phyloP scores from a whole-genome alignment of 2,113 vertebrate species.

The Corythoichthys haematopterus region DNA sequence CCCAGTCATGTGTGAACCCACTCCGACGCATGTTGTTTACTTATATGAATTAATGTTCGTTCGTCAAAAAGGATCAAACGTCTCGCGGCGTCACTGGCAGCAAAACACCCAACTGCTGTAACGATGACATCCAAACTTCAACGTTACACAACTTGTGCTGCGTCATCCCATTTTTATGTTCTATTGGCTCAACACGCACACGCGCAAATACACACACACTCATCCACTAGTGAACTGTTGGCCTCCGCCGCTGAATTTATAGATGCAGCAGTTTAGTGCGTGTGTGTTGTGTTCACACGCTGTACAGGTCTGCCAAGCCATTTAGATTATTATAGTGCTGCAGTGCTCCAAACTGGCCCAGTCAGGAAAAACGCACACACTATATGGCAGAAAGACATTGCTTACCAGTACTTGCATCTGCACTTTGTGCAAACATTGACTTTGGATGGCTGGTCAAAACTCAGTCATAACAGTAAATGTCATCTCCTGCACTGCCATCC shows the following conservation, averaged over 20 bases:
- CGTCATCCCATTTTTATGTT: not conserved
- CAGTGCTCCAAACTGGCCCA: conserved; percentile 18
- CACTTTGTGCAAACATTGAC: not conserved
- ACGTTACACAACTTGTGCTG: not conserved
- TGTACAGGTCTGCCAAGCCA: conserved; percentile 26
- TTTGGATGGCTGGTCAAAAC: not conserved
- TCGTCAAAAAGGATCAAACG: too few species aligned
- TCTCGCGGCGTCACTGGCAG: too few species aligned
- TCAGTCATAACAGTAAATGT: not conserved
- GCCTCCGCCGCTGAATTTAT: conserved; percentile 39
- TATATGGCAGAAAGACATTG: not conserved
- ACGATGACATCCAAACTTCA: not conserved
- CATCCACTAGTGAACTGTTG: not conserved
- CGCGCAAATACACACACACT: conserved; percentile 7
- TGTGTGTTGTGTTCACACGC: conserved; percentile 7
- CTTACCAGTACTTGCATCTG: not conserved
- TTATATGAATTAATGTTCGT: too few species aligned
- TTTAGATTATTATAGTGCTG: conserved; percentile 44
- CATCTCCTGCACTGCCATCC: too few species aligned
- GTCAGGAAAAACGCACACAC: not conserved
- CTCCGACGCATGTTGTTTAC: too few species aligned
- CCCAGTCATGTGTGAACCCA: too few species aligned
- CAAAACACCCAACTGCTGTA: not conserved
- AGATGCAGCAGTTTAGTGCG: conserved; percentile 46
- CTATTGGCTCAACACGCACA: not conserved